A percentile compares a stretch with the other conserved stretches of the same genome.
These are phyloP conservation scores for Istiophorus platypterus DNA, from an alignment of 2,113 vertebrate genomes.

Conservation along the genomic window DNA sequence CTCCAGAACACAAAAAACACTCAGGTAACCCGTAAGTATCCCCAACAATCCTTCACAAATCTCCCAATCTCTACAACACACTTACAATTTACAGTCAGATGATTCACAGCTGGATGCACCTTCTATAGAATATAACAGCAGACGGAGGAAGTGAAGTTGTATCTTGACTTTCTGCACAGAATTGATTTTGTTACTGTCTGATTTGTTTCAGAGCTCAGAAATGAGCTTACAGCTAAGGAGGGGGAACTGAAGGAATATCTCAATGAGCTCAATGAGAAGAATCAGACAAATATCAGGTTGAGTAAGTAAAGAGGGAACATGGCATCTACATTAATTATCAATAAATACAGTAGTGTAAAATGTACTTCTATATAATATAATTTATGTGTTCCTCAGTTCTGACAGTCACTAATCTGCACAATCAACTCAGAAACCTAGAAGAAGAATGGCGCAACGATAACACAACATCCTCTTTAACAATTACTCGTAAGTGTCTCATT, in stretches of 20 bases:
- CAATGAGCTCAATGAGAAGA: conserved; percentile 23
- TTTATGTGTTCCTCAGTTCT: conserved; percentile 28
- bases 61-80: neutral
- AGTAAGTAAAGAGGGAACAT: conserved; percentile 33
- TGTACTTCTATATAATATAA: neutral
- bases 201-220: conserved; percentile 30
- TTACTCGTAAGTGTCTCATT: conserved; percentile 24
- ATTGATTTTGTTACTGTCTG: neutral
- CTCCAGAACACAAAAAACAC: neutral
- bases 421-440: conserved; percentile 10
- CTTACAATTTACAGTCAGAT: neutral
- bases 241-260: neutral
- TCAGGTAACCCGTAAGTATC: conserved; percentile 18
- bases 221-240: conserved; percentile 13
- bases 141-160: neutral
- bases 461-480: neutral
- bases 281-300: neutral
- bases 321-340: neutral
- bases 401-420: conserved; percentile 13
- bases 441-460: neutral
- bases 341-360: neutral
- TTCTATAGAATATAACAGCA: too few species aligned
- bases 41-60: neutral
- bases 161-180: neutral
- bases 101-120: too few species aligned